A percentile compares a stretch with the other conserved stretches of the same genome.
phyloP scores from a whole-genome alignment of 2,113 vertebrate species.

The Lophius piscatorius region DNA sequence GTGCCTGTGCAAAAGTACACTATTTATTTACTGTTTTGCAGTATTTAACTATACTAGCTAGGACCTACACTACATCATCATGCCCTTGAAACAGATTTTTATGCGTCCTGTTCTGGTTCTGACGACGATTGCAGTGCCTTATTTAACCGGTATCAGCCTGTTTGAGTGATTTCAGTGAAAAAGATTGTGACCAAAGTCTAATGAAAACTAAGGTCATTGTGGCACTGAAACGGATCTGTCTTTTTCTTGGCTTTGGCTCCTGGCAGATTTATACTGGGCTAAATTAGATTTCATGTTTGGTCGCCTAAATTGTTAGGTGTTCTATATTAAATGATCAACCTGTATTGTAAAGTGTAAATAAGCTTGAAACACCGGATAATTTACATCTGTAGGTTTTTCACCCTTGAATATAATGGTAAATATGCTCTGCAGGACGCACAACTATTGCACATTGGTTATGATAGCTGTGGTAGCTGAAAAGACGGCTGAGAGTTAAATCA shows the following conservation, averaged over 20 bases:
- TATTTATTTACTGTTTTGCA: slow-evolving; percentile 41
- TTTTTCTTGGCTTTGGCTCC: too few species aligned
- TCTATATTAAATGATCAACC: slow-evolving; percentile 11
- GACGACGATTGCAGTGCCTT: slow-evolving; percentile 71
- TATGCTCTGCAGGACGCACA: neutral
- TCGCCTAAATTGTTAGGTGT: slow-evolving; percentile 7
- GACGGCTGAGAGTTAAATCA: neutral
- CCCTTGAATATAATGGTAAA: neutral
- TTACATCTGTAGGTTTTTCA: slow-evolving; percentile 5
- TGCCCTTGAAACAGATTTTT: slow-evolving; percentile 10
- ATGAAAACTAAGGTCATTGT: slow-evolving; percentile 35
- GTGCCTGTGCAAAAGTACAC: slow-evolving; percentile 50
- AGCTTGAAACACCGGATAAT: neutral
- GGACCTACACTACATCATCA: slow-evolving; percentile 68
- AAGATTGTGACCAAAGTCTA: slow-evolving; percentile 62
- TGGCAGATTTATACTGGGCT: slow-evolving; percentile 2
- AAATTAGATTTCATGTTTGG: neutral
- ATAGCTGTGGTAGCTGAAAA: neutral
- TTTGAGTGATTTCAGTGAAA: slow-evolving; percentile 43
- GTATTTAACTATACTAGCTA: slow-evolving; percentile 29
- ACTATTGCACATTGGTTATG: slow-evolving; percentile 11
- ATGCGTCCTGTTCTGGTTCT: slow-evolving; percentile 21
- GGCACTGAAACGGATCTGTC: too few species aligned
- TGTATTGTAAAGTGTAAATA: slow-evolving; percentile 22
- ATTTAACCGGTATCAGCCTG: slow-evolving; percentile 48